Conservation (phyloP, 1,140 invertebrate genomes). For the Lordiphosa collinella region DNA sequence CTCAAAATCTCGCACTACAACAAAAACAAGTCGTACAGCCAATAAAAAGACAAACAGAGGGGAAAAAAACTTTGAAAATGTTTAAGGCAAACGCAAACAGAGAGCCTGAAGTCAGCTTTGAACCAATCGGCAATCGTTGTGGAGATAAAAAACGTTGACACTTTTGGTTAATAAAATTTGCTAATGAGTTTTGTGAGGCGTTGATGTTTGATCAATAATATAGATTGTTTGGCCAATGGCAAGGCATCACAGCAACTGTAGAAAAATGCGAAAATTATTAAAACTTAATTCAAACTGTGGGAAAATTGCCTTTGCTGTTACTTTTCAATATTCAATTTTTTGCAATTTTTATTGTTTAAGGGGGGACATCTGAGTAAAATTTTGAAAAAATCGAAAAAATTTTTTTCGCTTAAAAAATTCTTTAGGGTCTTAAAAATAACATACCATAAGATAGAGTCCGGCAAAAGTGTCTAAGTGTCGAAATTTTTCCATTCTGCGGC, state of each 20-base stretch:
- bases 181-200: slow-evolving; percentile 61
- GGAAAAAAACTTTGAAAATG: slow-evolving; percentile 31
- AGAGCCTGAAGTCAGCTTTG: slow-evolving; percentile 9
- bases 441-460: too few species aligned
- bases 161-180: slow-evolving; percentile 71
- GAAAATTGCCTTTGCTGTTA: too few species aligned
- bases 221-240: slow-evolving; percentile 34
- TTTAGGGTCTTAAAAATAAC: too few species aligned
- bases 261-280: background rate
- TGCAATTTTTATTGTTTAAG: too few species aligned
- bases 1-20: slow-evolving; percentile 10
- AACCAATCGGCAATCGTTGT: slow-evolving; percentile 43
- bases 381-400: too few species aligned
- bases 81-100: slow-evolving; percentile 26
- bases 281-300: too few species aligned
- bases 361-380: too few species aligned
- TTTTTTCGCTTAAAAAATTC: too few species aligned
- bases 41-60: slow-evolving; percentile 26
- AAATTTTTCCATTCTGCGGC: too few species aligned
- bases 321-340: too few species aligned
- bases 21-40: slow-evolving; percentile 40
- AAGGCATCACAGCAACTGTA: slow-evolving; percentile 1
- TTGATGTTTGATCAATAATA: slow-evolving; percentile 30
- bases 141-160: slow-evolving; percentile 41
- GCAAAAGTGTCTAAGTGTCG: too few species aligned